Percentiles rank a stretch among this genome's conserved stretches.
These are phyloP conservation scores for Cathartes aura DNA, from an alignment of 2,113 vertebrate species.

Conservation along the genomic window DNA sequence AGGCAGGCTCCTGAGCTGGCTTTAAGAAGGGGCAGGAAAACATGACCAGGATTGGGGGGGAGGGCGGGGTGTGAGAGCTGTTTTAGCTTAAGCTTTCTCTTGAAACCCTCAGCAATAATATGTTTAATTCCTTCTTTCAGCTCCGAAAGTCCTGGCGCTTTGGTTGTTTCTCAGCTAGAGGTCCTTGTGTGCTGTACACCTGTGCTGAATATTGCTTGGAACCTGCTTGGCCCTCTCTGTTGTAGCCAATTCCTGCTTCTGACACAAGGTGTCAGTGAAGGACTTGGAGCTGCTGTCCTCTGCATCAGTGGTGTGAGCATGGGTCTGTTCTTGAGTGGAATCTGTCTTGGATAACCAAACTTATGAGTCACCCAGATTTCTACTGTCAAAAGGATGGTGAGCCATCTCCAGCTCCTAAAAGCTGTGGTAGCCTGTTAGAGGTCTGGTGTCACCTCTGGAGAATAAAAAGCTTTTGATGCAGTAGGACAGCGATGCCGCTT, in stretches of 20 bases:
- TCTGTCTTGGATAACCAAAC: not conserved
- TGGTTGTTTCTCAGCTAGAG: not conserved
- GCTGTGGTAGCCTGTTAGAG: not conserved
- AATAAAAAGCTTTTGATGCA: not conserved
- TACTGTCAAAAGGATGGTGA: not conserved
- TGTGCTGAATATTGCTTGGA: not conserved
- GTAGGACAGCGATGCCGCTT: not conserved
- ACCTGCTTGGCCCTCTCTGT: not conserved
- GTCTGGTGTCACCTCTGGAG: not conserved
- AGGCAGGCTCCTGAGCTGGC: not conserved
- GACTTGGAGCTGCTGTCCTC: not conserved
- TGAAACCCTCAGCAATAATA: not conserved
- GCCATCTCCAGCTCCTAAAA: not conserved
- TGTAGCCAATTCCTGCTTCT: conserved; percentile 5
- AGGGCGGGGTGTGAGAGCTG: not conserved
- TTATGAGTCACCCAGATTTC: not conserved
- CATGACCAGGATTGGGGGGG: not conserved
- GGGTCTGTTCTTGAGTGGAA: not conserved
- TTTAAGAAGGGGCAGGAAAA: not conserved
- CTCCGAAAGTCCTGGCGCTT: not conserved
- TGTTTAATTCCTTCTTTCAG: not conserved
- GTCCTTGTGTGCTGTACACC: too few relatives aligned
- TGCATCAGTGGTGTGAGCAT: not conserved
- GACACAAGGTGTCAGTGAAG: conserved; percentile 61
- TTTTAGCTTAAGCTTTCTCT: not conserved